phyloP scores from a whole-genome alignment of 2,113 vertebrate species.

The Ophiodon elongatus region DNA sequence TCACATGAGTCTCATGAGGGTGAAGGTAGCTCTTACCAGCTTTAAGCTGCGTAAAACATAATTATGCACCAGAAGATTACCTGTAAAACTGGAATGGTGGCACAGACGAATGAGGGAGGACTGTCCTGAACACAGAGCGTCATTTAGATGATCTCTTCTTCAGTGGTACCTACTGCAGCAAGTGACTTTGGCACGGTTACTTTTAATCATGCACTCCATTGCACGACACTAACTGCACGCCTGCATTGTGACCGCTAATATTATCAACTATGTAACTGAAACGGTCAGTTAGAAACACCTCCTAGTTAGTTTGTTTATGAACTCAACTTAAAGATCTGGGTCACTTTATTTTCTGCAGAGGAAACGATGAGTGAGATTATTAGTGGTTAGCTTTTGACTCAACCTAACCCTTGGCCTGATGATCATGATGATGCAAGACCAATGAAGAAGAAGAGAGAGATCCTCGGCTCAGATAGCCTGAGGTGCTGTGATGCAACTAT shows the following conservation, averaged over 20 bases:
- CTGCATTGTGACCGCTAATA: background rate
- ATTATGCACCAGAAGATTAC: no score
- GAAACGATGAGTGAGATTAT: background rate
- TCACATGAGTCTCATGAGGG: no score
- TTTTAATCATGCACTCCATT: background rate
- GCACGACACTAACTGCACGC: background rate
- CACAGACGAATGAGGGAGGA: no score
- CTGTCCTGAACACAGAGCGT: no score
- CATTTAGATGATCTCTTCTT: no score
- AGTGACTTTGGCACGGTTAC: no score
- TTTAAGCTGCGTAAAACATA: no score
- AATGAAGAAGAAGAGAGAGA: slow-evolving; percentile 51
- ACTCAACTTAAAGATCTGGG: background rate
- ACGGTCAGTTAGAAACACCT: no score
- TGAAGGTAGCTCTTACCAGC: no score
- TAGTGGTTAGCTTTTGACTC: slow-evolving; percentile 6
- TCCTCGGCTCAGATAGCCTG: slow-evolving; percentile 59
- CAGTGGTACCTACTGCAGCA: no score
- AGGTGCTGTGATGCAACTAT: slow-evolving; percentile 68
- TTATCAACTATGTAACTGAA: background rate
- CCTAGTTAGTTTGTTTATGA: no score
- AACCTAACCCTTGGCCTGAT: slow-evolving; percentile 46
- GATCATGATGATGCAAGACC: slow-evolving; percentile 58
- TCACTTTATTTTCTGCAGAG: background rate
- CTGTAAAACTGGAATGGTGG: no score